phyloP scores from a whole-genome alignment of 1,140 invertebrate species.

The Limonius californicus region DNA sequence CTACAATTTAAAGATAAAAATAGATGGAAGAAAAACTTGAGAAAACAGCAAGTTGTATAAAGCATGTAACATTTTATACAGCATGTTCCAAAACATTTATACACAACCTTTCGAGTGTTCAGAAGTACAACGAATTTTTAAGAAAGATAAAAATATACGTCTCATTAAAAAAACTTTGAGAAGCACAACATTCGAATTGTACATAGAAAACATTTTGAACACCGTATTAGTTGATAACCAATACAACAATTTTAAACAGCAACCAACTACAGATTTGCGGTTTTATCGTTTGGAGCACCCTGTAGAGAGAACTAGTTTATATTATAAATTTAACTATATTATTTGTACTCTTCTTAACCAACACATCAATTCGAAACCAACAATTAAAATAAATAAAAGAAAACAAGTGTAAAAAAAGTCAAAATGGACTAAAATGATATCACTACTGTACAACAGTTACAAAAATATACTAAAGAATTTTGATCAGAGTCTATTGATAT shows the following conservation, averaged over 20 bases:
- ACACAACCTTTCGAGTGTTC: too few relatives aligned
- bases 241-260: too few relatives aligned
- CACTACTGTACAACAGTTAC: constrained; percentile 10
- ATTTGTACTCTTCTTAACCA: too few relatives aligned
- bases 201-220: too few relatives aligned
- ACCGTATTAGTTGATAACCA: too few relatives aligned
- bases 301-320: background rate
- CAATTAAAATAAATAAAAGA: constrained; percentile 1
- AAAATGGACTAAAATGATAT: constrained; percentile 2
- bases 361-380: background rate
- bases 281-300: background rate
- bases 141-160: constrained; percentile 15
- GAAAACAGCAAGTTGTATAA: too few relatives aligned
- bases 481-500: constrained; percentile 38
- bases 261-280: too few relatives aligned
- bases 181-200: too few relatives aligned
- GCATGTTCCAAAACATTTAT: constrained; percentile 17
- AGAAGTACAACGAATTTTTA: constrained; percentile 14
- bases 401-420: background rate
- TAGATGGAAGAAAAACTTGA: too few relatives aligned
- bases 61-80: constrained; percentile 3
- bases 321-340: too few relatives aligned
- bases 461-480: constrained; percentile 20
- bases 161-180: too few relatives aligned
- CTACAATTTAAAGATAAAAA: constrained; percentile 17